Evolutionary conservation across 2,113 vertebrate species (phyloP).

Genomic region (Pluvialis apricaria): DNA sequence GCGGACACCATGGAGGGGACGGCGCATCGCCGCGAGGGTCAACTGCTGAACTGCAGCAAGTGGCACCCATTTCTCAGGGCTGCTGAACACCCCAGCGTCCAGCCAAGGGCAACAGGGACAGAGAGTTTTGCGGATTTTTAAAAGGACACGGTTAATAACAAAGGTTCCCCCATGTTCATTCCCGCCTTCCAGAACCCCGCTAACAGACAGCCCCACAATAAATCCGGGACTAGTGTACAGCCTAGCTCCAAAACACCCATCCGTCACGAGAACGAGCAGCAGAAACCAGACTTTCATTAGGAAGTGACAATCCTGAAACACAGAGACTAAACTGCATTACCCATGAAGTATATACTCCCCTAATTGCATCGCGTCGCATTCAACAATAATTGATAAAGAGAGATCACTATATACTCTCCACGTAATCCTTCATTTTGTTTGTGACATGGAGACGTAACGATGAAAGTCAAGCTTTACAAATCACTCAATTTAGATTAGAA

Average conservation of each 20-base stretch:
- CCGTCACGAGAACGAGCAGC: not conserved
- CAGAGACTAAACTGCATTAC: not conserved
- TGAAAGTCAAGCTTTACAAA: not conserved
- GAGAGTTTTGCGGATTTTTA: not conserved
- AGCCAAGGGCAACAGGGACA: rapidly evolving
- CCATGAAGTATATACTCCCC: not conserved
- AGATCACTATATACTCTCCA: not conserved
- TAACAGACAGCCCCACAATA: not conserved
- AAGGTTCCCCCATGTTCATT: rapidly evolving
- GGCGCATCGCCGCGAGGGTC: not conserved
- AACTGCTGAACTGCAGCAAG: not conserved
- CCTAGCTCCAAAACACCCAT: not conserved
- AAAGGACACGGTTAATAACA: not conserved
- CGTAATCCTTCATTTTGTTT: not conserved
- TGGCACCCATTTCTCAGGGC: rapidly evolving
- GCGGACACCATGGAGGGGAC: rapidly evolving
- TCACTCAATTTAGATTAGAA: not conserved
- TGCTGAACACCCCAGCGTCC: not conserved
- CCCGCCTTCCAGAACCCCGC: not conserved
- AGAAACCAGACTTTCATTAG: not conserved
- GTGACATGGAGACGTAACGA: not conserved
- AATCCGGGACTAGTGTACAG: not conserved
- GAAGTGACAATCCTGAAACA: not conserved
- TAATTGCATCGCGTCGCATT: not conserved
- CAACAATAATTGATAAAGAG: not conserved